These are phyloP conservation scores for Nesoenas mayeri DNA, from an alignment of 2,113 vertebrate genomes.

Conservation along the genomic window DNA sequence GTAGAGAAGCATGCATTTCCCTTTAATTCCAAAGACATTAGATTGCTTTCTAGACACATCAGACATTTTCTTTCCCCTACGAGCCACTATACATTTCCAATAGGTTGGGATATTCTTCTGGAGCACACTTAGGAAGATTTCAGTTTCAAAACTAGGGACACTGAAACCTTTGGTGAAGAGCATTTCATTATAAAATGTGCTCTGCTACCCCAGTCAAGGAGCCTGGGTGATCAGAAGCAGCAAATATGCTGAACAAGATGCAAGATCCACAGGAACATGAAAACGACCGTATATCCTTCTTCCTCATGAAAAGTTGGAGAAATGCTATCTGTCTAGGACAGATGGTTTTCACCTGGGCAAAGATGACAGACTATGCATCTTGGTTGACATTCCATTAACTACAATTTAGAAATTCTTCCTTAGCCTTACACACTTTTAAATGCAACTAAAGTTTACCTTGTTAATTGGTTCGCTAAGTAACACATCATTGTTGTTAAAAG, in stretches of 20 bases:
- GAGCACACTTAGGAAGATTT: background rate
- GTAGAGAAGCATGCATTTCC: background rate
- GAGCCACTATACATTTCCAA: background rate
- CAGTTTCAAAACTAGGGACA: background rate
- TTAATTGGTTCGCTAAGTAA: slow-evolving; percentile 63
- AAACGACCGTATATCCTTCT: slow-evolving; percentile 52
- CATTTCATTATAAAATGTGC: background rate
- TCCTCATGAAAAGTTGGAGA: slow-evolving; percentile 11
- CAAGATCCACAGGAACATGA: background rate
- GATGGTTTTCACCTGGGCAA: slow-evolving; percentile 56
- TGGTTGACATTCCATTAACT: slow-evolving; percentile 70
- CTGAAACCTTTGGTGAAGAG: background rate
- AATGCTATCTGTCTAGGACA: slow-evolving; percentile 53
- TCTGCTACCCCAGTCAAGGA: background rate
- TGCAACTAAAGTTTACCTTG: slow-evolving; percentile 59
- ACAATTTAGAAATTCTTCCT: slow-evolving; percentile 55
- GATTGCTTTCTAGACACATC: background rate
- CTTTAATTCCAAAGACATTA: background rate
- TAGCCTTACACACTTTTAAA: background rate
- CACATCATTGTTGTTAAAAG: slow-evolving; percentile 52
- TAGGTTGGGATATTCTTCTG: background rate
- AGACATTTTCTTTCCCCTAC: background rate
- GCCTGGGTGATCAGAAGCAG: background rate
- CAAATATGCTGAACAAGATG: background rate
- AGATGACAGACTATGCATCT: slow-evolving; percentile 67